A percentile compares a stretch with the other conserved stretches of the same genome.
Evolutionary conservation across 2,113 vertebrate genomes (phyloP).

Genomic region (Hoplias malabaricus): DNA sequence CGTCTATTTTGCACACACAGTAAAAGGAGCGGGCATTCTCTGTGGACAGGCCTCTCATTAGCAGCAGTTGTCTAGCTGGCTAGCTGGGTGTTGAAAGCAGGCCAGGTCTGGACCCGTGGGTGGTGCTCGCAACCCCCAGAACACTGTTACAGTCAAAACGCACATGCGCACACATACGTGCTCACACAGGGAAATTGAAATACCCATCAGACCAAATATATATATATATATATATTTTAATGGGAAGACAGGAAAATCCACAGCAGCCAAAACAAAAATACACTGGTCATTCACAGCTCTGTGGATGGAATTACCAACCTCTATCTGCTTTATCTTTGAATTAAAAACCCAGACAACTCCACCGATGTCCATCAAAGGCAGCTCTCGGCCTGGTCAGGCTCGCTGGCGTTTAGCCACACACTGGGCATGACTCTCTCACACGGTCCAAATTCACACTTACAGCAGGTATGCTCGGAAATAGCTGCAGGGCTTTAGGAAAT

Average conservation of each 20-base stretch:
- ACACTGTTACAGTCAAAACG: background rate
- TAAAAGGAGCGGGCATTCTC: background rate
- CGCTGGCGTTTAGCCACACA: background rate
- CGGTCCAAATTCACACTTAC: background rate
- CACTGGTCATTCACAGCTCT: background rate
- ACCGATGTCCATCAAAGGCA: background rate
- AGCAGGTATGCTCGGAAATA: background rate
- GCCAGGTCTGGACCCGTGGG: background rate
- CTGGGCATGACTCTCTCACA: background rate
- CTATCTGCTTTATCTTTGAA: background rate
- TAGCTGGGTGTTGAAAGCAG: conserved; percentile 9
- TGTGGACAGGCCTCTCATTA: conserved; percentile 8
- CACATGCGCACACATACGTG: background rate
- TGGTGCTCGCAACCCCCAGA: background rate
- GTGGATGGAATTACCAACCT: background rate
- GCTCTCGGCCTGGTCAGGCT: background rate
- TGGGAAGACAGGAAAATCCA: background rate
- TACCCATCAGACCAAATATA: background rate
- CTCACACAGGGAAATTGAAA: background rate
- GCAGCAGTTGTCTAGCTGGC: conserved; percentile 1
- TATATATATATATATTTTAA: background rate
- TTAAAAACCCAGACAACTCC: background rate
- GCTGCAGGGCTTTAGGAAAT: background rate
- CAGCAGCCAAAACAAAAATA: background rate
- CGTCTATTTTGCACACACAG: background rate